Evolutionary conservation across 2,113 vertebrate species (phyloP).

Genomic region (Chaenocephalus aceratus): DNA sequence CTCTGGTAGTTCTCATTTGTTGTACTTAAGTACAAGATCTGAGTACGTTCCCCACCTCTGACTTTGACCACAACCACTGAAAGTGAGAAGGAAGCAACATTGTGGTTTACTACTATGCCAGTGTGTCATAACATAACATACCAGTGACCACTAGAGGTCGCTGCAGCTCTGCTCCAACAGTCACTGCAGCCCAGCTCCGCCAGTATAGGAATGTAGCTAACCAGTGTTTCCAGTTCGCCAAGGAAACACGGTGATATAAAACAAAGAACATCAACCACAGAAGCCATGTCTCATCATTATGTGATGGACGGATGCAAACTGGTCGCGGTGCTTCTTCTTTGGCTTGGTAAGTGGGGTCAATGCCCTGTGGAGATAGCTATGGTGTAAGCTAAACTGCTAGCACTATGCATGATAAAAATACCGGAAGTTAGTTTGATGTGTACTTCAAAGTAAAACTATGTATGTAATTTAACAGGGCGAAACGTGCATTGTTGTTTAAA

Average conservation of each 20-base stretch:
- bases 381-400: slow-evolving; percentile 42
- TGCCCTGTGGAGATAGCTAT: neutral
- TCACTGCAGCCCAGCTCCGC: neutral
- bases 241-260: slow-evolving; percentile 16
- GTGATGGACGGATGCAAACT: slow-evolving; percentile 37
- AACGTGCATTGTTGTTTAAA: accelerated
- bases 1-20: no score
- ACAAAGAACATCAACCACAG: neutral
- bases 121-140: neutral
- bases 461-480: no score
- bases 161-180: slow-evolving; percentile 19
- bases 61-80: no score
- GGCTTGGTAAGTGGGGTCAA: slow-evolving; percentile 61
- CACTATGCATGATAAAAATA: neutral
- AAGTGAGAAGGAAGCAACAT: no score
- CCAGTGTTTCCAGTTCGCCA: neutral
- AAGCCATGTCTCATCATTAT: slow-evolving; percentile 37
- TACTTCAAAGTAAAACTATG: slow-evolving; percentile 27
- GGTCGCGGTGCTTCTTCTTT: slow-evolving; percentile 49
- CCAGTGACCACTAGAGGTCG: slow-evolving; percentile 49
- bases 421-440: neutral
- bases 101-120: no score
- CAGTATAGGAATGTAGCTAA: slow-evolving; percentile 20
- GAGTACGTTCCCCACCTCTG: no score
- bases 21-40: no score